Conservation (phyloP, 64 coral and sea anemone genomes). For the Pachyseris speciosa region DNA sequence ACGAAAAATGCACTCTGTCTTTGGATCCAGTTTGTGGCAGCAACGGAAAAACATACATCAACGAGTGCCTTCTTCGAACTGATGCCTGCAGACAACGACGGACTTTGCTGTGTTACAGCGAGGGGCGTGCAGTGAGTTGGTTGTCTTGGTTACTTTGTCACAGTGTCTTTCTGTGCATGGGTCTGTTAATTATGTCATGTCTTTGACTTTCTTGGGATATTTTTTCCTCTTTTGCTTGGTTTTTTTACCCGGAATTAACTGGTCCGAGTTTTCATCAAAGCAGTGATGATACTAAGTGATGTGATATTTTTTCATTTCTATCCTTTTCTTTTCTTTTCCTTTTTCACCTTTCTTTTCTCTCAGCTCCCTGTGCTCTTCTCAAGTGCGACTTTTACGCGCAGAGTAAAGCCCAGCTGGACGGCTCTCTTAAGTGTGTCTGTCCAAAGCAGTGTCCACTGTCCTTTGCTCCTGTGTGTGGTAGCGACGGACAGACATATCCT, state of each 20-base stretch:
- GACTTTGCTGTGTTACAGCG: conserved; percentile 61
- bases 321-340: background rate
- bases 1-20: conserved; percentile 54
- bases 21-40: conserved; percentile 88
- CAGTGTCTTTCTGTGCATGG: background rate
- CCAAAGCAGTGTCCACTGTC: conserved; percentile 78
- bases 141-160: no score
- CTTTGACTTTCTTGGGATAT: background rate
- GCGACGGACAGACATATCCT: conserved; percentile 74
- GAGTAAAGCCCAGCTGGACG: conserved; percentile 71
- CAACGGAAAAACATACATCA: conserved; percentile 89
- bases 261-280: background rate
- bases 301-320: no score
- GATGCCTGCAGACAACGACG: conserved; percentile 84
- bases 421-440: conserved; percentile 85
- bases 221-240: no score
- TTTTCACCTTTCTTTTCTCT: background rate
- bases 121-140: conserved; percentile 94
- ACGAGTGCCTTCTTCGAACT: conserved; percentile 73
- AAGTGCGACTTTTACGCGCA: conserved; percentile 87
- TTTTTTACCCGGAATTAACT: background rate
- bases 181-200: background rate
- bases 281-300: background rate
- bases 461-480: conserved; percentile 88
- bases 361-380: conserved; percentile 88